phyloP scores from a whole-genome alignment of 2,113 vertebrate species.

The Colossoma macropomum region DNA sequence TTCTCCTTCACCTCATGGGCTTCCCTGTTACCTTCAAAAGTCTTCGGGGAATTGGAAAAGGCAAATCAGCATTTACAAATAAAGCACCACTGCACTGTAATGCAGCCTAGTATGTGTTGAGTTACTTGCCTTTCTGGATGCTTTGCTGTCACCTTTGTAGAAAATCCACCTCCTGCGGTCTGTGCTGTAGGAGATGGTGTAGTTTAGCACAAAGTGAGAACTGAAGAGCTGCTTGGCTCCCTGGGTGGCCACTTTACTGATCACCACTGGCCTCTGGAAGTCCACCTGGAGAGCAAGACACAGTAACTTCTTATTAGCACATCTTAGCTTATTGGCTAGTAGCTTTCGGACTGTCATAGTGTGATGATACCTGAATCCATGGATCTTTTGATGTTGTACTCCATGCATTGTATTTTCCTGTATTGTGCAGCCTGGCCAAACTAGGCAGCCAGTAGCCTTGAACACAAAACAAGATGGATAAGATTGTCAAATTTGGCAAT shows the following conservation, averaged over 20 bases:
- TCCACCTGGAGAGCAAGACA: conserved; percentile 81
- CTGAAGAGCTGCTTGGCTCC: conserved; percentile 85
- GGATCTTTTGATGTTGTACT: conserved; percentile 70
- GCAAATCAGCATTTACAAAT: neutral
- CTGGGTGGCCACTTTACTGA: conserved; percentile 91
- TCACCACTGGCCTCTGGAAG: conserved; percentile 85
- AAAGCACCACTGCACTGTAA: neutral
- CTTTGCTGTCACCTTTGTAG: conserved; percentile 85
- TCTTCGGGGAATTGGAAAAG: conserved; percentile 67
- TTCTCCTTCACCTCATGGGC: conserved; percentile 80
- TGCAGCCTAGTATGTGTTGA: neutral
- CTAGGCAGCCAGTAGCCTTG: conserved; percentile 87
- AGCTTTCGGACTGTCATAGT: neutral
- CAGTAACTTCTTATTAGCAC: neutral
- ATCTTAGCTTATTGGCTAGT: neutral
- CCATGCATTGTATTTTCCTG: conserved; percentile 92
- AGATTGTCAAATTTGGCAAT: neutral
- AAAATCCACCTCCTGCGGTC: conserved; percentile 84
- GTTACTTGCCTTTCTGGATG: conserved; percentile 74
- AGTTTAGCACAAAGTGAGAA: conserved; percentile 79
- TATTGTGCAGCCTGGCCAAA: conserved; percentile 88
- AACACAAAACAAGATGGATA: conserved; percentile 27
- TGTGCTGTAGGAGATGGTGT: conserved; percentile 85
- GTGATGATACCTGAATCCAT: conserved; percentile 89
- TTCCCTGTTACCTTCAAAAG: conserved; percentile 86